Evolutionary conservation across 2,888 invertebrate species (phyloP).

Genomic region (Antheraea yamamai): DNA sequence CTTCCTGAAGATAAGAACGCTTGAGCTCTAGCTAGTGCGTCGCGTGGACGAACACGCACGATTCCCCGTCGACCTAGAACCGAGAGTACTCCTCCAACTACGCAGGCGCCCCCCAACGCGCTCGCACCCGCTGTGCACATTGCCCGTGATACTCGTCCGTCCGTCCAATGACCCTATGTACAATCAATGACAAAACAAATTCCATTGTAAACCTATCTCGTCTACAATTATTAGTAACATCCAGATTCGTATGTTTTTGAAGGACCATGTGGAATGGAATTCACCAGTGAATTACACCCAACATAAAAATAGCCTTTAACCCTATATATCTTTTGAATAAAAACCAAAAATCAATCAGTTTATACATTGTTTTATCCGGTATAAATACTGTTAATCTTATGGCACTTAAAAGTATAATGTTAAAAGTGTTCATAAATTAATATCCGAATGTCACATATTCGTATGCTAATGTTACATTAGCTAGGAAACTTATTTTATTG

Average conservation of each 20-base stretch:
- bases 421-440: neutral
- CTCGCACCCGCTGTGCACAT: slow-evolving; percentile 82
- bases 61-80: slow-evolving; percentile 84
- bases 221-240: neutral
- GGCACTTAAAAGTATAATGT: too few relatives aligned
- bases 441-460: neutral
- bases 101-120: slow-evolving; percentile 74
- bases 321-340: too few relatives aligned
- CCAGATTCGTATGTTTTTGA: neutral
- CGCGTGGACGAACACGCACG: slow-evolving; percentile 84
- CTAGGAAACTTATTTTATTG: neutral
- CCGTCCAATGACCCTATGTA: slow-evolving; percentile 93
- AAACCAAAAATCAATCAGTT: too few relatives aligned
- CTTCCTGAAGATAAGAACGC: slow-evolving; percentile 83
- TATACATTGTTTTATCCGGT: too few relatives aligned
- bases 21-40: slow-evolving; percentile 78
- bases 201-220: neutral
- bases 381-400: too few relatives aligned
- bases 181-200: neutral
- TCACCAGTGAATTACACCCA: too few relatives aligned
- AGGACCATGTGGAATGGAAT: too few relatives aligned
- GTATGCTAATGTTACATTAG: neutral
- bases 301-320: too few relatives aligned
- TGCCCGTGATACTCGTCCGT: slow-evolving; percentile 92
- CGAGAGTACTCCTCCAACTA: slow-evolving; percentile 77